phyloP scores from a whole-genome alignment of 2,888 invertebrate genomes.

The Torymus texanus region DNA sequence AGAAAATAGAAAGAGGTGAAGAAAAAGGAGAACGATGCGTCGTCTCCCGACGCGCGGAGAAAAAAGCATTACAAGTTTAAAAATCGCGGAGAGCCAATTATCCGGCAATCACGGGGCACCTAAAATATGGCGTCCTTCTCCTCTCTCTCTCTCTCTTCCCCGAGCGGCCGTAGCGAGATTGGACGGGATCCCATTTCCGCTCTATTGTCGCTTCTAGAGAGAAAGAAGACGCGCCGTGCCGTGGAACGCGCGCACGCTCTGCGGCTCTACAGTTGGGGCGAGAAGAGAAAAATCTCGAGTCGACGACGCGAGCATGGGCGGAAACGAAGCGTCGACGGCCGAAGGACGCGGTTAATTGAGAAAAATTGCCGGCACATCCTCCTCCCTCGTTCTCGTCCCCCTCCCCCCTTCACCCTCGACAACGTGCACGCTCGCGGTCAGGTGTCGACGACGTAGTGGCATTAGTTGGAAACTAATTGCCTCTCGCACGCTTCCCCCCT shows the following conservation, averaged over 20 bases:
- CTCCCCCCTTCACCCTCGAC: not conserved
- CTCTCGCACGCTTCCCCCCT: conserved; percentile 7
- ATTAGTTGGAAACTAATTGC: conserved; percentile 66
- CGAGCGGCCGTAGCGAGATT: conserved; percentile 48
- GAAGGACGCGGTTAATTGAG: conserved; percentile 58
- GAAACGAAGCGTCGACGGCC: conserved; percentile 5
- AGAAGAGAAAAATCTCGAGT: conserved; percentile 40
- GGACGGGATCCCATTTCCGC: conserved; percentile 57
- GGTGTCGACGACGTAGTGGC: conserved; percentile 56
- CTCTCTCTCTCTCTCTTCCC: not conserved
- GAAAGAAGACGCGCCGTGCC: conserved; percentile 11
- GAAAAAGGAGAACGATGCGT: not conserved
- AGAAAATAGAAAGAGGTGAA: not conserved
- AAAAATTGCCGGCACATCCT: conserved; percentile 62
- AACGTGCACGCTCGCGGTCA: conserved; percentile 13
- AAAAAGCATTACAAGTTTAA: conserved; percentile 48
- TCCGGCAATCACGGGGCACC: conserved; percentile 54
- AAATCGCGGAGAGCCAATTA: conserved; percentile 56
- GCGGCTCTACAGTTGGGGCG: not conserved
- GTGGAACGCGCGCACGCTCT: not conserved
- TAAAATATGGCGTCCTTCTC: conserved; percentile 54
- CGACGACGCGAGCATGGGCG: conserved; percentile 10
- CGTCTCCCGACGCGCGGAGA: not conserved
- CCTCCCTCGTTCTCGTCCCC: conserved; percentile 23
- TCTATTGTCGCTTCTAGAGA: conserved; percentile 53